Percentiles rank a stretch among this genome's conserved stretches.
Evolutionary conservation across 1,140 invertebrate genomes (phyloP).

Genomic region (Psix sp.): DNA sequence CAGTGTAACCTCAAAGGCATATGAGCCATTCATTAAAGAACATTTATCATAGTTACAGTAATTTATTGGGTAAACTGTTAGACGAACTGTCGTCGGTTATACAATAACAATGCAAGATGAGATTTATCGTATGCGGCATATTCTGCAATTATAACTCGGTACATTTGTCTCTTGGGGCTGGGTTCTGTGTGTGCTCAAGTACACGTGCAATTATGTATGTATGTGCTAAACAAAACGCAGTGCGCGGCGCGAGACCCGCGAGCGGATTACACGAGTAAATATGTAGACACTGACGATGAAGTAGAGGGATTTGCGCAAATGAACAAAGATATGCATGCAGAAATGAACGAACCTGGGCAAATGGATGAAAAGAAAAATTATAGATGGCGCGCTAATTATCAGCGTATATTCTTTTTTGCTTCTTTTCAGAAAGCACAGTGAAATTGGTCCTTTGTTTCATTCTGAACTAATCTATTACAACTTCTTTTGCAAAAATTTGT

Average conservation of each 20-base stretch:
- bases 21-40: constrained; percentile 30
- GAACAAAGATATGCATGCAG: constrained; percentile 29
- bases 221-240: constrained; percentile 5
- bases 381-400: constrained; percentile 1
- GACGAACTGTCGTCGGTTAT: constrained; percentile 53
- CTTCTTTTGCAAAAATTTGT: too few species aligned
- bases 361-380: constrained; percentile 20
- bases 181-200: constrained; percentile 5
- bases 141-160: constrained; percentile 67
- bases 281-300: constrained; percentile 24
- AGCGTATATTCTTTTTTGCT: too few species aligned
- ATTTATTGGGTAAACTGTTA: constrained; percentile 58
- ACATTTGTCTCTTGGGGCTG: constrained; percentile 44
- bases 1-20: not conserved
- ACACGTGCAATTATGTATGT: not conserved
- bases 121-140: constrained; percentile 64
- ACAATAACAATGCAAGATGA: constrained; percentile 56
- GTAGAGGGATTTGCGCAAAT: constrained; percentile 10
- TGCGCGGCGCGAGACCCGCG: constrained; percentile 3
- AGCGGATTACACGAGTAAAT: constrained; percentile 36
- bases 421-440: too few species aligned
- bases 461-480: too few species aligned
- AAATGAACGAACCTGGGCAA: constrained; percentile 15
- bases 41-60: constrained; percentile 42
- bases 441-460: too few species aligned